phyloP scores from a whole-genome alignment of 92 coral and sea anemone genomes.

The Umimayanthus chanpuru region DNA sequence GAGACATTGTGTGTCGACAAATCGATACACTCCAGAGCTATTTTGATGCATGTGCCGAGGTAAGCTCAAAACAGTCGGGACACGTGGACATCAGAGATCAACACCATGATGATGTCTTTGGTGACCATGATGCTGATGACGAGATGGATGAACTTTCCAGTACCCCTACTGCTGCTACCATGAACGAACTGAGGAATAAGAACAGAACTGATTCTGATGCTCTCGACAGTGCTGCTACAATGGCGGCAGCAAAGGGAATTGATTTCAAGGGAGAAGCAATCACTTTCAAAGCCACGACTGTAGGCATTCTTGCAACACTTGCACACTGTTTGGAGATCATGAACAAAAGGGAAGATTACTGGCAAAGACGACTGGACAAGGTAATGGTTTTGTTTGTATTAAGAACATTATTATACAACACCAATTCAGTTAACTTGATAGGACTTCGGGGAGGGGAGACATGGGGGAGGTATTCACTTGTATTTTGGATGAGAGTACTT shows the following conservation, averaged over 20 bases:
- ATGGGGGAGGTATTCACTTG: too few species aligned
- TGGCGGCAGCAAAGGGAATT: constrained; percentile 83
- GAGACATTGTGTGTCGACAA: constrained; percentile 96
- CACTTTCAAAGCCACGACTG: constrained; percentile 97
- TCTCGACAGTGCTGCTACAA: constrained; percentile 49
- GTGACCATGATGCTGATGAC: constrained; percentile 97
- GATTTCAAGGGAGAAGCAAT: constrained; percentile 98
- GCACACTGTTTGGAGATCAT: constrained; percentile 94
- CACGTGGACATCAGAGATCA: constrained; percentile 66
- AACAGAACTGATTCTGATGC: constrained; percentile 53
- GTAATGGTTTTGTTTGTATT: constrained; percentile 33
- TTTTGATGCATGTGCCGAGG: constrained; percentile 95
- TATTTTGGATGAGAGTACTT: too few species aligned
- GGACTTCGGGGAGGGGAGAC: too few species aligned
- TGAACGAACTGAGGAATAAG: constrained; percentile 68
- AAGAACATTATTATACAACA: background rate
- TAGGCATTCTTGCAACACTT: constrained; percentile 92
- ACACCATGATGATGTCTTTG: constrained; percentile 75
- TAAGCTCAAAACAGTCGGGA: constrained; percentile 50
- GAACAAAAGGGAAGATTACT: constrained; percentile 93
- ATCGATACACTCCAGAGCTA: constrained; percentile 93
- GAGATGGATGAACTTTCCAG: constrained; percentile 99
- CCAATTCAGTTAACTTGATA: too few species aligned
- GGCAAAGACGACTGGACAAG: constrained; percentile 94
- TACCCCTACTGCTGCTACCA: constrained; percentile 90